Percentiles rank a stretch among this genome's conserved stretches.
phyloP scores from a whole-genome alignment of 2,113 vertebrate species.

The Periophthalmus modestus region DNA sequence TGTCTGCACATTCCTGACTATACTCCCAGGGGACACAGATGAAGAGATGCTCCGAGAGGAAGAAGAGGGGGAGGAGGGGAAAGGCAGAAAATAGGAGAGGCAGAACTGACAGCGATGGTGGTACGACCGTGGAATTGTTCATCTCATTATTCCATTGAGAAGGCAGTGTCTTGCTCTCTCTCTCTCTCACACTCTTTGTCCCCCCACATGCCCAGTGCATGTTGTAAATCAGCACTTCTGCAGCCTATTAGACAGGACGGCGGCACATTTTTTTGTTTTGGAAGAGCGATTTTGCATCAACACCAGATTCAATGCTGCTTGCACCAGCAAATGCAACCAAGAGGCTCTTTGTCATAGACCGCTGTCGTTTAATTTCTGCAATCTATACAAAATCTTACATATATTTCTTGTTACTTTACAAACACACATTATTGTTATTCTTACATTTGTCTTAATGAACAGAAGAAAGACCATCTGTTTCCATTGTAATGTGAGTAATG shows the following conservation, averaged over 20 bases:
- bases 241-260: conserved; percentile 56
- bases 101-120: conserved; percentile 62
- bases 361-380: neutral
- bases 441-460: neutral
- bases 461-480: neutral
- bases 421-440: neutral
- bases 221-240: conserved; percentile 63
- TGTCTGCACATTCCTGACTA: conserved; percentile 60
- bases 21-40: conserved; percentile 63
- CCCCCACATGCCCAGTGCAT: conserved; percentile 32
- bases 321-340: conserved; percentile 22
- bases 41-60: conserved; percentile 54
- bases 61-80: conserved; percentile 33
- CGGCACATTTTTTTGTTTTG: conserved; percentile 46
- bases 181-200: conserved; percentile 29
- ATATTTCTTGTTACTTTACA: neutral
- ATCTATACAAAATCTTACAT: neutral
- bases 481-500: neutral
- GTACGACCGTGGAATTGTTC: conserved; percentile 49
- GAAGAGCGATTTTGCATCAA: conserved; percentile 42
- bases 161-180: conserved; percentile 12
- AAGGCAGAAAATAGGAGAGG: conserved; percentile 54
- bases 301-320: conserved; percentile 24
- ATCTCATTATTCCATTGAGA: conserved; percentile 66
- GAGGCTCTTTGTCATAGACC: conserved; percentile 1